A percentile compares a stretch with the other conserved stretches of the same genome.
Evolutionary conservation across 92 coral and sea anemone genomes (phyloP).

Genomic region (Epizoanthus ramosus): DNA sequence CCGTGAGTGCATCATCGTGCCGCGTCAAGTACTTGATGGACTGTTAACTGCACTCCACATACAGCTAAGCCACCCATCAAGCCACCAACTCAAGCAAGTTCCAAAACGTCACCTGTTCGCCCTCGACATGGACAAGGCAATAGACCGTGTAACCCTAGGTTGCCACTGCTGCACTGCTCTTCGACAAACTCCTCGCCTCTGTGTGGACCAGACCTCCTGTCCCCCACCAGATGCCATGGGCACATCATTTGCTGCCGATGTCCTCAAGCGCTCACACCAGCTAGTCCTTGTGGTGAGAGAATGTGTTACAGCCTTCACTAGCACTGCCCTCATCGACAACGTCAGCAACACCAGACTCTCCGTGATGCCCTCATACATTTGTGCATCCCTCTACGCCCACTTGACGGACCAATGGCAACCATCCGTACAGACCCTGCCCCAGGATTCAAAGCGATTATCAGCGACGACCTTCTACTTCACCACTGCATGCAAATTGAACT

Average conservation of each 20-base stretch:
- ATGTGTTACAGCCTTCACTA: constrained; percentile 37
- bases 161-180: constrained; percentile 1
- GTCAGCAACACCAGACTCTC: constrained; percentile 8
- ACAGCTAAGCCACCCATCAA: constrained; percentile 31
- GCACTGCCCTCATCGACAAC: constrained; percentile 29
- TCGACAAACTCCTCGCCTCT: constrained; percentile 11
- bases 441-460: constrained; percentile 55
- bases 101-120: constrained; percentile 34
- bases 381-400: constrained; percentile 29
- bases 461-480: constrained; percentile 51
- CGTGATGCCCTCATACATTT: neutral
- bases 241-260: constrained; percentile 45
- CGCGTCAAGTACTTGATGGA: constrained; percentile 4
- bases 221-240: constrained; percentile 36
- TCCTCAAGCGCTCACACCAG: constrained; percentile 36
- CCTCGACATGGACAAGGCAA: constrained; percentile 22
- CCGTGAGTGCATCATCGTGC: constrained; percentile 28
- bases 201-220: constrained; percentile 14
- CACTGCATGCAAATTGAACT: constrained; percentile 34
- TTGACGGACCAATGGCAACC: constrained; percentile 15
- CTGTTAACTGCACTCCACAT: constrained; percentile 34
- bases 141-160: constrained; percentile 5
- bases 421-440: constrained; percentile 72
- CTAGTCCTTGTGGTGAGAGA: constrained; percentile 32
- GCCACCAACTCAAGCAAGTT: constrained; percentile 30